These are phyloP conservation scores for Numenius phaeopus DNA, from an alignment of 2,797 vertebrate species.

Conservation along the genomic window DNA sequence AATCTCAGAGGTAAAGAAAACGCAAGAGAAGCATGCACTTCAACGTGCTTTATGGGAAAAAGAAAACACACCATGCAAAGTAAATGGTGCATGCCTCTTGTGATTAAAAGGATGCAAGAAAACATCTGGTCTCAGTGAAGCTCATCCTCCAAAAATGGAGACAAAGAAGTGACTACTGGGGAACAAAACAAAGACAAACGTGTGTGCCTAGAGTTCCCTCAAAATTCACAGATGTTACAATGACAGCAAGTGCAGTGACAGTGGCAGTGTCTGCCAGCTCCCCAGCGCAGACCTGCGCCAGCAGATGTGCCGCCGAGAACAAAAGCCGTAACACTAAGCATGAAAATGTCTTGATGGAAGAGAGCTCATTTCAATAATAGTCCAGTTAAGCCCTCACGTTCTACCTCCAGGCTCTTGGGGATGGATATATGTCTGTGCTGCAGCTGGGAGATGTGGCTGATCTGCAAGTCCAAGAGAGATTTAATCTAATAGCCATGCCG, in stretches of 20 bases:
- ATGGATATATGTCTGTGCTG: neutral
- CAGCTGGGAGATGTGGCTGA: neutral
- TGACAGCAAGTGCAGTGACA: neutral
- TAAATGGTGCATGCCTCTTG: neutral
- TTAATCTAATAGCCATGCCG: neutral
- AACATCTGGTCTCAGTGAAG: slow-evolving; percentile 54
- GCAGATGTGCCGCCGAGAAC: neutral
- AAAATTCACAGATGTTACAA: neutral
- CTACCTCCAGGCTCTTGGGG: neutral
- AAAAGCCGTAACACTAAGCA: neutral
- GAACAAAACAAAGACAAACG: neutral
- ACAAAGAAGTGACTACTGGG: neutral
- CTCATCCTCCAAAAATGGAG: slow-evolving; percentile 15
- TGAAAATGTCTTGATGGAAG: neutral
- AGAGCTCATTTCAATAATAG: slow-evolving; percentile 16
- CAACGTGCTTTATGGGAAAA: neutral
- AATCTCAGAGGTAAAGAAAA: slow-evolving; percentile 59
- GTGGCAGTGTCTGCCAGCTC: neutral
- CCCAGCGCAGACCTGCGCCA: neutral
- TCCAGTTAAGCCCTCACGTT: neutral
- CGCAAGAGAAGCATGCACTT: neutral
- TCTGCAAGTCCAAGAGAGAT: neutral
- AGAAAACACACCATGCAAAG: neutral
- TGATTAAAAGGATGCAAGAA: slow-evolving; percentile 31
- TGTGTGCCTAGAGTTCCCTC: neutral